phyloP scores from a whole-genome alignment of 2,113 vertebrate species.

The Ammodytes dubius region DNA sequence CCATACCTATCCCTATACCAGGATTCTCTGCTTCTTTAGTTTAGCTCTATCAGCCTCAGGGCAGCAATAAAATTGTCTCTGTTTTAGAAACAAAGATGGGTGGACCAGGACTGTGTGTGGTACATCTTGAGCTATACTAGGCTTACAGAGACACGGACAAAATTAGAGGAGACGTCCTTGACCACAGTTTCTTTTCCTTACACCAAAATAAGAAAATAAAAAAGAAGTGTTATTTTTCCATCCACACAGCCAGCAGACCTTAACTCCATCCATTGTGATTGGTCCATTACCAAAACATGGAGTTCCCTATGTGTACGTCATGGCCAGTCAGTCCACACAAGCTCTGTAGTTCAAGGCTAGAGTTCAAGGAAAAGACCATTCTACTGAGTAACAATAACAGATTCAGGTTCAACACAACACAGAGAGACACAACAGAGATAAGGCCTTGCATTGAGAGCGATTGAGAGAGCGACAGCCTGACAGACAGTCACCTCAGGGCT shows the following conservation, averaged over 20 bases:
- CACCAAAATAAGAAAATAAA: constrained; percentile 15
- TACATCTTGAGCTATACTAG: constrained; percentile 51
- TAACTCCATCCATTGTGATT: not conserved
- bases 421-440: constrained; percentile 72
- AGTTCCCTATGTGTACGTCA: constrained; percentile 60
- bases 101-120: constrained; percentile 62
- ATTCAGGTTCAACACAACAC: constrained; percentile 29
- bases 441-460: constrained; percentile 26
- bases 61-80: constrained; percentile 81
- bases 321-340: constrained; percentile 20
- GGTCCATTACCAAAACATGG: constrained; percentile 47
- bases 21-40: constrained; percentile 76
- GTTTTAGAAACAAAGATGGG: constrained; percentile 78
- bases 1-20: constrained; percentile 76
- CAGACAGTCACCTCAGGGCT: constrained; percentile 71
- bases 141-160: constrained; percentile 55
- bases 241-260: constrained; percentile 34
- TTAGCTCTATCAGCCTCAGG: constrained; percentile 72
- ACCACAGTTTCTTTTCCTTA: constrained; percentile 51
- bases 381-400: constrained; percentile 31
- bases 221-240: constrained; percentile 29
- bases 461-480: constrained; percentile 49
- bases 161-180: constrained; percentile 57
- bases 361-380: constrained; percentile 44
- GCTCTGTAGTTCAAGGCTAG: constrained; percentile 61